phyloP scores from a whole-genome alignment of 2,113 vertebrate species.

The Perognathus longimembris region DNA sequence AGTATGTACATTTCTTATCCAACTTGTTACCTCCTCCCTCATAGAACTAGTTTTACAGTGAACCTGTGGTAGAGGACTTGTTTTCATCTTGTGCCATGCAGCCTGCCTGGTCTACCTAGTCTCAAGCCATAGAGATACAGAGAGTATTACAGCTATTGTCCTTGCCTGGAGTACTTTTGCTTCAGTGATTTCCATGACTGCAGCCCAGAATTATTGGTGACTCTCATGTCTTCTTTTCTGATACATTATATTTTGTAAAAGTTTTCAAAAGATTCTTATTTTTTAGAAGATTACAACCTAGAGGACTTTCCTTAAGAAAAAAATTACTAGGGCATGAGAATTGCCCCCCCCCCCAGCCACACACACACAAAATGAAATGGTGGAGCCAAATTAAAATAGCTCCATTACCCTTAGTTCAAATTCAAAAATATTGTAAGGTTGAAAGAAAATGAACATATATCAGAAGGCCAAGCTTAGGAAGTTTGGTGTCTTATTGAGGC shows the following conservation, averaged over 20 bases:
- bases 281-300: conserved; percentile 49
- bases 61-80: conserved; percentile 1
- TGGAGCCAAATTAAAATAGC: conserved; percentile 1
- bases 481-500: background rate
- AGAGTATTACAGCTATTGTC: background rate
- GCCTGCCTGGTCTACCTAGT: background rate
- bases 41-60: conserved; percentile 36
- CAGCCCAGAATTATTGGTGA: background rate
- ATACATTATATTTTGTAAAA: conserved; percentile 13
- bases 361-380: conserved; percentile 52
- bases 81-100: conserved; percentile 20
- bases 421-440: background rate
- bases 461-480: background rate
- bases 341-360: too few species aligned
- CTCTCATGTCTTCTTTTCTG: conserved; percentile 7
- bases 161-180: background rate
- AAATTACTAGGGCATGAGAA: background rate
- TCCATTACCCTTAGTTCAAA: conserved; percentile 36
- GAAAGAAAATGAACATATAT: background rate
- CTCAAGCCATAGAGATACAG: background rate
- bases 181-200: background rate
- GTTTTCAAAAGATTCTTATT: conserved; percentile 17
- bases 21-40: too few species aligned
- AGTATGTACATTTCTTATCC: too few species aligned
- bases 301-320: conserved; percentile 22